Evolutionary conservation across 2,113 vertebrate genomes (phyloP).

Genomic region (Ceuthmochares aereus): DNA sequence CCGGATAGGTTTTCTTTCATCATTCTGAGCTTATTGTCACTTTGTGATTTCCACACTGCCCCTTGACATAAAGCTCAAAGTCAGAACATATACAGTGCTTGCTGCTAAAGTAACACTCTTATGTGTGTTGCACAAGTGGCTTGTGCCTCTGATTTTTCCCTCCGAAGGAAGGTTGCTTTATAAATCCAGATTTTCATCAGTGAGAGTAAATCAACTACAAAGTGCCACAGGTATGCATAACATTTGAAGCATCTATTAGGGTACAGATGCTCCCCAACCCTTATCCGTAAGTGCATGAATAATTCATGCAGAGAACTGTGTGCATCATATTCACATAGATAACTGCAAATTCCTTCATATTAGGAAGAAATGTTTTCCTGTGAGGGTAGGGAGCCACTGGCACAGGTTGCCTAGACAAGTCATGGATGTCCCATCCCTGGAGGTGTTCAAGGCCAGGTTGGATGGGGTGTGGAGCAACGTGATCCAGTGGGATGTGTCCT

Average conservation of each 20-base stretch:
- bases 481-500: too few relatives aligned
- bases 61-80: neutral
- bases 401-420: too few relatives aligned
- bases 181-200: neutral
- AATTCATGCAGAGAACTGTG: neutral
- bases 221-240: too few relatives aligned
- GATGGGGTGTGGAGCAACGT: too few relatives aligned
- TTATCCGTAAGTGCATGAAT: rapidly evolving
- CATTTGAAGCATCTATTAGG: neutral
- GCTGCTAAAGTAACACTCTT: neutral
- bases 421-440: too few relatives aligned
- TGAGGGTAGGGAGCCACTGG: too few relatives aligned
- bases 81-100: neutral
- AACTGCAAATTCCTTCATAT: too few relatives aligned
- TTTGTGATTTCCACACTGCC: neutral
- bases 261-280: neutral
- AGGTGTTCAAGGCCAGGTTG: too few relatives aligned
- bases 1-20: neutral
- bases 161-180: neutral
- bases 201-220: neutral
- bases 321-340: too few relatives aligned
- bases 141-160: neutral
- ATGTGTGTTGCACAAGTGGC: rapidly evolving
- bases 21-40: neutral
- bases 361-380: too few relatives aligned